A percentile compares a stretch with the other conserved stretches of the same genome.
These are phyloP conservation scores for Ceratina calcarata DNA, from an alignment of 1,140 invertebrate genomes.

Conservation along the genomic window DNA sequence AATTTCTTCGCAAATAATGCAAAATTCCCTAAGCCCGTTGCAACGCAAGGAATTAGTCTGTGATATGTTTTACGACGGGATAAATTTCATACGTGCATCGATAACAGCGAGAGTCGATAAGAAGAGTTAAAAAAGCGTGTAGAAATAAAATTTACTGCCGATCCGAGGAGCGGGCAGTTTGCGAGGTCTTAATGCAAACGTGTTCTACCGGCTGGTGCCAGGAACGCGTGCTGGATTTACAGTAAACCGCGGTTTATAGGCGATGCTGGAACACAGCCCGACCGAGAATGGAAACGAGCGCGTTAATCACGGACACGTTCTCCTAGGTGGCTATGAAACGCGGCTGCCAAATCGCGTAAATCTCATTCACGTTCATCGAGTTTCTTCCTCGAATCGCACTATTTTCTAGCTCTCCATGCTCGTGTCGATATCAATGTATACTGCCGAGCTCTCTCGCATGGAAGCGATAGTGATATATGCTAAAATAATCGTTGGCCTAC, in stretches of 20 bases:
- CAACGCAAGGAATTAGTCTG: too few species aligned
- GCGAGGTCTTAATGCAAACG: conserved; percentile 38
- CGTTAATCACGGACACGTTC: conserved; percentile 49
- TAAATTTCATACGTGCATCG: not conserved
- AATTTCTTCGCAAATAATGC: too few species aligned
- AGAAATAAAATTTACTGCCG: conserved; percentile 44
- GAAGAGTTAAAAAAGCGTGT: not conserved
- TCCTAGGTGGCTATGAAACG: conserved; percentile 37
- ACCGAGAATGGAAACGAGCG: conserved; percentile 35
- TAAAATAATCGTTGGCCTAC: not conserved
- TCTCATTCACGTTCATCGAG: conserved; percentile 28
- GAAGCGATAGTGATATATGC: not conserved
- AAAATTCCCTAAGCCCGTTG: too few species aligned
- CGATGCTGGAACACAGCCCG: conserved; percentile 46
- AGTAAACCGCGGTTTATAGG: conserved; percentile 57
- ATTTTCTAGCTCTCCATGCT: conserved; percentile 4
- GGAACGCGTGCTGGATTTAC: conserved; percentile 54
- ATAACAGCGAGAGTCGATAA: conserved; percentile 7
- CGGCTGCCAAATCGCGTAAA: conserved; percentile 36
- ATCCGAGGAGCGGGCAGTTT: conserved; percentile 17
- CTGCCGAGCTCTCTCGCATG: not conserved
- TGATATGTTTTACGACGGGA: not conserved
- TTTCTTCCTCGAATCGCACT: not conserved
- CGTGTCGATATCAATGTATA: not conserved
- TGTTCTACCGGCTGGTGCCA: conserved; percentile 41